These are phyloP conservation scores for Morpho deidamia DNA, from an alignment of 2,888 invertebrate genomes.

Conservation along the genomic window DNA sequence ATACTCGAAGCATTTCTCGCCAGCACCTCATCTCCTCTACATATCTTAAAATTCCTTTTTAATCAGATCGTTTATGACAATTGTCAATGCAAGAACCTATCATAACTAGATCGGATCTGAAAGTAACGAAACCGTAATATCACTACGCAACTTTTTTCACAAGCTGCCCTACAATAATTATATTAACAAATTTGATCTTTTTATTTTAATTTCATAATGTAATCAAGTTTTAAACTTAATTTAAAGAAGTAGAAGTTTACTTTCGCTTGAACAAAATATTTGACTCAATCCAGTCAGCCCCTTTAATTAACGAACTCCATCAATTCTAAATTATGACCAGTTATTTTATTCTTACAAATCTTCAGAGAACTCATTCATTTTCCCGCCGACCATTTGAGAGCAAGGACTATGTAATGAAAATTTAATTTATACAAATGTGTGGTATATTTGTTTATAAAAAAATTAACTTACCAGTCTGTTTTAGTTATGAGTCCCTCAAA, in stretches of 20 bases:
- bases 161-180: not conserved
- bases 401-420: constrained; percentile 20
- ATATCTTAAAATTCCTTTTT: no score
- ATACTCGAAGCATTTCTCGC: no score
- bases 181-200: not conserved
- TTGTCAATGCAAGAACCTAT: no score
- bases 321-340: constrained; percentile 20
- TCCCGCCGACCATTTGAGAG: constrained; percentile 17
- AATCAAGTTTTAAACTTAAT: not conserved
- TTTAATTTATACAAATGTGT: constrained; percentile 28
- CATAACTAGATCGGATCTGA: not conserved
- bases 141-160: not conserved
- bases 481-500: no score
- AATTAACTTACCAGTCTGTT: constrained; percentile 45
- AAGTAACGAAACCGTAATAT: not conserved
- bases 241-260: not conserved
- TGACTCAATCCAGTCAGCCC: not conserved
- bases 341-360: constrained; percentile 19
- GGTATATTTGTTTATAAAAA: constrained; percentile 49
- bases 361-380: constrained; percentile 19
- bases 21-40: no score
- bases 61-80: no score
- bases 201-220: not conserved
- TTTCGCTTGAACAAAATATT: not conserved
- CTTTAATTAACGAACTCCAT: constrained; percentile 2